Evolutionary conservation across 2,113 vertebrate species (phyloP).

Genomic region (Otus sunia): DNA sequence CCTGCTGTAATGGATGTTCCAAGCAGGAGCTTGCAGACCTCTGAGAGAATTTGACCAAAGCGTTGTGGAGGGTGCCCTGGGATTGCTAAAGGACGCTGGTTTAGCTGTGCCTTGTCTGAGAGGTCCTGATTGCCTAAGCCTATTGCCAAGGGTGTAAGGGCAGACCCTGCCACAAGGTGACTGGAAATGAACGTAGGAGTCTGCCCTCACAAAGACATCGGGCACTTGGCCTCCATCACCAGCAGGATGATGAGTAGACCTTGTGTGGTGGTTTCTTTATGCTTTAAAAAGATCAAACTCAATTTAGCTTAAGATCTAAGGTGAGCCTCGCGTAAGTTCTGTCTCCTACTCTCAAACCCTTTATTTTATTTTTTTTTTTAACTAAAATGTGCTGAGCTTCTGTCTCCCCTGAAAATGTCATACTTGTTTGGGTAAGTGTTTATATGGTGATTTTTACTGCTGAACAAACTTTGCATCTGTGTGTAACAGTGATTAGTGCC

Average conservation of each 20-base stretch:
- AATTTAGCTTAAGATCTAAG: neutral
- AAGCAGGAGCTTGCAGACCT: neutral
- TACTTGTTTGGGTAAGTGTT: neutral
- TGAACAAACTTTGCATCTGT: neutral
- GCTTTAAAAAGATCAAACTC: neutral
- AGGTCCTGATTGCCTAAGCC: neutral
- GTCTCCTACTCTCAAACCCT: neutral
- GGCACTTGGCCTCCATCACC: neutral
- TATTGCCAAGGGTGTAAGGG: neutral
- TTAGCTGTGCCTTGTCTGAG: neutral
- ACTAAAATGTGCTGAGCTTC: neutral
- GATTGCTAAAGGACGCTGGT: neutral
- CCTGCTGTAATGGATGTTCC: neutral
- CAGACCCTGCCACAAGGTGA: neutral
- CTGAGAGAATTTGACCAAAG: neutral
- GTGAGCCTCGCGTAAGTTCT: neutral
- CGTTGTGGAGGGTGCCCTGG: accelerated
- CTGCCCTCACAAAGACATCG: neutral
- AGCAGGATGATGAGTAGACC: neutral
- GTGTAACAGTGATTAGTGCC: neutral
- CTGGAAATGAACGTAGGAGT: neutral
- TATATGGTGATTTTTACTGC: neutral
- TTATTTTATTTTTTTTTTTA: neutral
- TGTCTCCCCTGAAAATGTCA: neutral
- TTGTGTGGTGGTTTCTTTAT: neutral